phyloP scores from a whole-genome alignment of 35 echinoderm and acorn worm species.

The Heliocidaris tuberculata region DNA sequence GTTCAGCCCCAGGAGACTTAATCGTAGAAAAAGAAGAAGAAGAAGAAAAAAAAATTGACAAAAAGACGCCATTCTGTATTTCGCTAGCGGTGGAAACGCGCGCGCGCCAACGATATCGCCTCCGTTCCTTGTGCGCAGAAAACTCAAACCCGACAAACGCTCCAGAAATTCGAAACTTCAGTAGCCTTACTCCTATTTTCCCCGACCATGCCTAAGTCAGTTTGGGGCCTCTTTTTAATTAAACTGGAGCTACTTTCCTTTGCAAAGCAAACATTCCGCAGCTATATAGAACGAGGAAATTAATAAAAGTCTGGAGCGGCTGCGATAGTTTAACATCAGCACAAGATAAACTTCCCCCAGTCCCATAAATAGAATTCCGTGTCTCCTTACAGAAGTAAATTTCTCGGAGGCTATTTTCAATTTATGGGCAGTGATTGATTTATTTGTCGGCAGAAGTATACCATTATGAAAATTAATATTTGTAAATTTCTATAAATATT shows the following conservation, averaged over 20 bases:
- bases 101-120: too few relatives aligned
- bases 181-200: neutral
- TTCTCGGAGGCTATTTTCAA: neutral
- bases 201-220: neutral
- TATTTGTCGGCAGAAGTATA: neutral
- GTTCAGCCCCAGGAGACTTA: neutral
- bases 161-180: constrained; percentile 19
- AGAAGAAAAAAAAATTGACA: neutral
- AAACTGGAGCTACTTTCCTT: constrained; percentile 1
- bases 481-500: neutral
- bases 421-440: neutral
- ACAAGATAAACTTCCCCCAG: neutral
- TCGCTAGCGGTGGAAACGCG: too few relatives aligned
- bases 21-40: neutral
- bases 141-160: neutral
- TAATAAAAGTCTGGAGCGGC: constrained; percentile 20
- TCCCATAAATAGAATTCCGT: neutral
- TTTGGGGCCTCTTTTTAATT: constrained; percentile 23
- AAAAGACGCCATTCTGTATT: neutral
- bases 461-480: neutral
- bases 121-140: too few relatives aligned
- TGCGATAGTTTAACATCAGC: neutral
- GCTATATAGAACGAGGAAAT: constrained; percentile 23
- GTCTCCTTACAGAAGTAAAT: neutral
- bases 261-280: constrained; percentile 14